Percentiles rank a stretch among this genome's conserved stretches.
Conservation (phyloP, 2,797 vertebrate species). For the Cirrhinus molitorella region DNA sequence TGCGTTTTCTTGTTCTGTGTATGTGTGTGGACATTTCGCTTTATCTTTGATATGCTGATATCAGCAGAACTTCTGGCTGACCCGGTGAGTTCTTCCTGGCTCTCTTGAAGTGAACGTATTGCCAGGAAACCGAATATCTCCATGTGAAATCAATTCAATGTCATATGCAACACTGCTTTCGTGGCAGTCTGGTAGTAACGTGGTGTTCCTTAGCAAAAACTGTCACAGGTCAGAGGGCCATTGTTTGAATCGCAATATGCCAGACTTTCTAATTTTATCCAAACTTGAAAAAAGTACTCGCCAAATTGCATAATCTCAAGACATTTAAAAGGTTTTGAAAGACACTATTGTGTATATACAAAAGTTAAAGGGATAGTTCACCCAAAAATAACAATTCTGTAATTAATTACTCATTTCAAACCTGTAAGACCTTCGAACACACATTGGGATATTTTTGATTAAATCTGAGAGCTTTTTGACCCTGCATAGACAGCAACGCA, state of each 20-base stretch:
- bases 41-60: constrained; percentile 65
- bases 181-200: constrained; percentile 22
- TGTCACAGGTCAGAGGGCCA: background rate
- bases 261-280: background rate
- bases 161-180: constrained; percentile 37
- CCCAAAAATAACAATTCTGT: too few relatives aligned
- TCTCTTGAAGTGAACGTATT: constrained; percentile 40
- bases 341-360: background rate
- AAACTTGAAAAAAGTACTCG: background rate
- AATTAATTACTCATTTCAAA: too few relatives aligned
- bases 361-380: too few relatives aligned
- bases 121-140: constrained; percentile 57
- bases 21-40: background rate
- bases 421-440: too few relatives aligned
- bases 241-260: background rate
- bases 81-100: constrained; percentile 65
- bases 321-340: background rate
- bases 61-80: constrained; percentile 73
- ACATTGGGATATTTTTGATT: too few relatives aligned
- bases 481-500: too few relatives aligned
- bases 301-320: background rate
- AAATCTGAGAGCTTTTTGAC: too few relatives aligned
- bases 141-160: constrained; percentile 47
- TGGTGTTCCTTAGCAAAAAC: background rate
- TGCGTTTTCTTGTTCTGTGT: constrained; percentile 55